Conservation (phyloP, 2,797 vertebrate genomes). For the Melanotaenia trifasciata region DNA sequence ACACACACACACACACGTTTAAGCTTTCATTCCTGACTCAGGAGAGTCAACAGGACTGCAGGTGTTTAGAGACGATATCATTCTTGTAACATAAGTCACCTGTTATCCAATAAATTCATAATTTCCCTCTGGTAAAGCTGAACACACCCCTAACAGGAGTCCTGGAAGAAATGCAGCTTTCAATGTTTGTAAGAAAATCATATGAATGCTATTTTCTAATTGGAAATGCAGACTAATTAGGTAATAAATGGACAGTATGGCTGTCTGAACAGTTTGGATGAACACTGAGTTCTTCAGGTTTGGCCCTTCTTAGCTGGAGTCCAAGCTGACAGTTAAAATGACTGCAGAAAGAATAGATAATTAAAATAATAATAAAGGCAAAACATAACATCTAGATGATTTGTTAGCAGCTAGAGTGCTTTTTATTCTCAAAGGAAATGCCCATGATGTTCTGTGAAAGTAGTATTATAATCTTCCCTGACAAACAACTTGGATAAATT, state of each 20-base stretch:
- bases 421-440: background rate
- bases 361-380: too few species aligned
- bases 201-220: constrained; percentile 45
- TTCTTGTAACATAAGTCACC: constrained; percentile 66
- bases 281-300: background rate
- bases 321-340: too few species aligned
- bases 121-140: constrained; percentile 76
- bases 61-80: constrained; percentile 76
- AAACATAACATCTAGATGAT: too few species aligned
- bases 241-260: constrained; percentile 3
- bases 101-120: constrained; percentile 69
- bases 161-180: constrained; percentile 58
- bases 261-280: background rate
- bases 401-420: too few species aligned
- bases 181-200: constrained; percentile 34
- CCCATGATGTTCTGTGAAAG: background rate
- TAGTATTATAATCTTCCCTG: too few species aligned
- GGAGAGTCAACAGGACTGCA: constrained; percentile 62
- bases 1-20: background rate
- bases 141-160: constrained; percentile 40
- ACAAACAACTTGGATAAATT: too few species aligned
- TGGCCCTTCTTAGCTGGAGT: background rate
- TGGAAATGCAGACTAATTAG: constrained; percentile 32
- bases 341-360: too few species aligned
- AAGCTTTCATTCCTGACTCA: constrained; percentile 45